Base-by-base conservation (phyloP, 2,113 vertebrate genomes). In the Microcebus lehilahytsara region DNA sequence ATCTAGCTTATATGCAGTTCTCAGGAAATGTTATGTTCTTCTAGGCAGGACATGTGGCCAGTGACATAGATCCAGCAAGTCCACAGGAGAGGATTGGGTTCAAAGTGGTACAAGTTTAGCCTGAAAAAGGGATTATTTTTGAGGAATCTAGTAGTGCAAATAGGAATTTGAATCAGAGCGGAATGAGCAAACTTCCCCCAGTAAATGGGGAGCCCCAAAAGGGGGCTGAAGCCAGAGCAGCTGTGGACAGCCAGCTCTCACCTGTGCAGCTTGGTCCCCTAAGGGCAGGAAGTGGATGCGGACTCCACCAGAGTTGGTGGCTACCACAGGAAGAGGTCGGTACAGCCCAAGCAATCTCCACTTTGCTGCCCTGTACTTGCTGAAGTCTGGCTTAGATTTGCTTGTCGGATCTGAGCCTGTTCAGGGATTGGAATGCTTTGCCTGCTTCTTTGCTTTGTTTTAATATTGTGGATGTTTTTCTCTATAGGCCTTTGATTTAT, bases 401-500 rank as follows among this genome's bases (percentile, higher is more conserved):
- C 17, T 2, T 16, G 9, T 72, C 40, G 14, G 13, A 20, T 27
- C 88, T 42, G 56, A 81, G 22, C 60, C 58, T 51, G 19, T 60
- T 51, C 17, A 22, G 58, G 30, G 32, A 64, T 93, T 34, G 32
- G 30, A 27, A 32, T 11, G 6, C 46, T 58, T 56, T 9, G 75
- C 60, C 90, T n/a, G 8, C 5, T 32, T 51, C 17, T 49, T 53
- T 58, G 62, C 78, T 23, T 42, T 53, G 6, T 88, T 84, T 78
- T 69, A 56, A 85, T 40, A 23, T 22, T 37, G 3, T 83, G 60
- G n/a, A 11, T 62, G 2, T 93, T 94, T 98, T 97, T 96, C 93
- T 96, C 91, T 85, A 1, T 98, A 99, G 99, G 98, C 99, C 99
- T 97, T 98, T 99, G 98, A 99, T 99, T 97, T 99, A 99, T 97